Evolutionary conservation across 2,113 vertebrate genomes (phyloP), one percentile per base, ranked within the genome.

Genomic region (Taurulus bubalis): DNA sequence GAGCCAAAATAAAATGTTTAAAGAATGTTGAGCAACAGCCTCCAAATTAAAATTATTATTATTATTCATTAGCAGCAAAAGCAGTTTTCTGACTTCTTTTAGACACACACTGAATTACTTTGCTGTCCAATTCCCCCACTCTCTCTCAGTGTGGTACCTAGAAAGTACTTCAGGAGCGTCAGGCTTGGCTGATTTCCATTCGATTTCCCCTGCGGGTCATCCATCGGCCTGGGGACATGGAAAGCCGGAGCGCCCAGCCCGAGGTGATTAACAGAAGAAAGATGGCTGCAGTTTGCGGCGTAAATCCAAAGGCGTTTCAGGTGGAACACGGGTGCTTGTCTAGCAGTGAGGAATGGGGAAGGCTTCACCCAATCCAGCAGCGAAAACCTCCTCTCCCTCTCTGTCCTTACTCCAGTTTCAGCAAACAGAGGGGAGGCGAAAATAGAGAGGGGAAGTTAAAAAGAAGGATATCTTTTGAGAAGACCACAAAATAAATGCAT

Each of bases 211-310:
- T 92, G 89, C 40, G 94, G 91, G 92, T 89, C 91, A 91, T 95
- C 90, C 90, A 84, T 91, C 91, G 88, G 80, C 49, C 71, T 53
- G 69, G 67, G 89, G 93, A 93, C 76, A 47, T 74, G 89, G 81
- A 42, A 70, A 85, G 87, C 88, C 49, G 73, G 80, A 89, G 64
- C 79, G 78, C 87, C 79, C 84, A 87, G 81, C 88, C 91, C 74
- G 82, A 90, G 89, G 90, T 90, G 90, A 95, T 95, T 94, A 93
- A 93, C 83, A 59, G 80, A 93, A 93, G 95, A 95, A 85, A 93
- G 91, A 91, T 77, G 42, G 80, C 90, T 90, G 84, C 87, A 77
- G 79, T 58, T 86, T 73, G 79, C 81, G 49, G 83, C 80, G 90
- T 92, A 95, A 93, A 95, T 94, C 87, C 88, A 83, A 92, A 88